phyloP scores from a whole-genome alignment of 2,797 vertebrate genomes.

The Danio kyathit region DNA sequence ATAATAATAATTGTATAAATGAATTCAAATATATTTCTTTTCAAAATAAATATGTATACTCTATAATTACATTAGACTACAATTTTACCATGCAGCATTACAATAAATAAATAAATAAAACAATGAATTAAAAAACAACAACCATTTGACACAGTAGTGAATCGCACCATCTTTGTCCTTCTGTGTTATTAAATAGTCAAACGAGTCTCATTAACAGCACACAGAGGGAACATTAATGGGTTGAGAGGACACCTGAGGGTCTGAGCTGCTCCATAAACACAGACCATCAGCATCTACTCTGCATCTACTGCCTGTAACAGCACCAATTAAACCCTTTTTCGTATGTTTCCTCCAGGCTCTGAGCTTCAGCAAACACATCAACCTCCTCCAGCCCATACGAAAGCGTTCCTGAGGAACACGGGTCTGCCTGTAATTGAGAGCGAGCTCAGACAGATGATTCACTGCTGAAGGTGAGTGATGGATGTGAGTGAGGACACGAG shows the following conservation, averaged over 20 bases:
- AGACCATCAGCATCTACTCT: slow-evolving; percentile 1
- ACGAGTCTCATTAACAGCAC: slow-evolving; percentile 32
- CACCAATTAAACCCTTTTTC: slow-evolving; percentile 35
- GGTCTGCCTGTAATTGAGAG: slow-evolving; percentile 30
- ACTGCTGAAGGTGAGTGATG: slow-evolving; percentile 21
- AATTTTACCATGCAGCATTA: too few relatives aligned
- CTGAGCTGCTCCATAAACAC: not conserved
- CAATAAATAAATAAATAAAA: not conserved
- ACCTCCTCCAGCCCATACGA: not conserved
- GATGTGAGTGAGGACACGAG: slow-evolving; percentile 30
- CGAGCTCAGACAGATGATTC: slow-evolving; percentile 31
- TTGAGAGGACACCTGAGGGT: slow-evolving; percentile 12
- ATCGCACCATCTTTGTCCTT: not conserved
- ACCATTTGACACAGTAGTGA: not conserved
- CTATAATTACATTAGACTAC: too few relatives aligned
- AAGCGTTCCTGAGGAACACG: slow-evolving; percentile 16
- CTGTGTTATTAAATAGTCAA: slow-evolving; percentile 46
- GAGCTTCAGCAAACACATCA: not conserved
- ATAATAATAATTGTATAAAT: too few relatives aligned
- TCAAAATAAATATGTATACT: too few relatives aligned
- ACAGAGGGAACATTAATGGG: slow-evolving; percentile 1
- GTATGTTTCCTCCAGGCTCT: not conserved
- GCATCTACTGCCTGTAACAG: not conserved
- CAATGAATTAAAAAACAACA: not conserved
- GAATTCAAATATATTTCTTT: too few relatives aligned